phyloP scores from a whole-genome alignment of 2,113 vertebrate genomes.

The Cottus gobio region DNA sequence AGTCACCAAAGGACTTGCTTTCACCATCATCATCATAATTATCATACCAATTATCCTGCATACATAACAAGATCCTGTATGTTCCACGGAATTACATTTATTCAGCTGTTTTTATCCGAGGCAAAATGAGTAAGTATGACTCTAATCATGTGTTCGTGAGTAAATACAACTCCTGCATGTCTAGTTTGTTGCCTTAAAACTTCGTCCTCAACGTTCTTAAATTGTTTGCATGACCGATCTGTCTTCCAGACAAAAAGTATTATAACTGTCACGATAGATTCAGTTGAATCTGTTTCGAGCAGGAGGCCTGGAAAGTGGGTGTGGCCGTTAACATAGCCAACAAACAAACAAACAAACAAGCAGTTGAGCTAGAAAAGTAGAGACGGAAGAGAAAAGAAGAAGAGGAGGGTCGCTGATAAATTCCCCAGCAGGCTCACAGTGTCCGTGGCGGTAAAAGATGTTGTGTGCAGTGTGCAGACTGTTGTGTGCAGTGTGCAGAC shows the following conservation, averaged over 20 bases:
- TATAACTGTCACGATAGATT: not conserved
- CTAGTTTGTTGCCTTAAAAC: not conserved
- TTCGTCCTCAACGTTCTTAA: not conserved
- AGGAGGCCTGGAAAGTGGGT: not conserved
- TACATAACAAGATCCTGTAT: not conserved
- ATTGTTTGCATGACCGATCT: not conserved
- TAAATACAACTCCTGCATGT: not conserved
- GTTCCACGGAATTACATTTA: not conserved
- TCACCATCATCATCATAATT: not conserved
- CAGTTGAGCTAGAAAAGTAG: not conserved
- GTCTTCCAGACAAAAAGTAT: not conserved
- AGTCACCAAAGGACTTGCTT: not conserved
- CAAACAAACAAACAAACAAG: not conserved
- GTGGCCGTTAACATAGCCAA: not conserved
- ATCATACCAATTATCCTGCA: constrained; percentile 1
- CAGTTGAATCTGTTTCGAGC: not conserved
- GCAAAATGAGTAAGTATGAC: not conserved
- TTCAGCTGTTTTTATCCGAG: not conserved
- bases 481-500: no score
- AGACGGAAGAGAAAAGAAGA: not conserved
- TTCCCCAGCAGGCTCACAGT: constrained; percentile 52
- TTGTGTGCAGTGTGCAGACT: no score
- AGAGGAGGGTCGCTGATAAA: constrained; percentile 44
- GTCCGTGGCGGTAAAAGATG: constrained; percentile 60
- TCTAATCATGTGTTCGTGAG: constrained; percentile 7